These are phyloP conservation scores for Peromyscus maniculatus DNA, from an alignment of 2,113 vertebrate species.

Conservation along the genomic window DNA sequence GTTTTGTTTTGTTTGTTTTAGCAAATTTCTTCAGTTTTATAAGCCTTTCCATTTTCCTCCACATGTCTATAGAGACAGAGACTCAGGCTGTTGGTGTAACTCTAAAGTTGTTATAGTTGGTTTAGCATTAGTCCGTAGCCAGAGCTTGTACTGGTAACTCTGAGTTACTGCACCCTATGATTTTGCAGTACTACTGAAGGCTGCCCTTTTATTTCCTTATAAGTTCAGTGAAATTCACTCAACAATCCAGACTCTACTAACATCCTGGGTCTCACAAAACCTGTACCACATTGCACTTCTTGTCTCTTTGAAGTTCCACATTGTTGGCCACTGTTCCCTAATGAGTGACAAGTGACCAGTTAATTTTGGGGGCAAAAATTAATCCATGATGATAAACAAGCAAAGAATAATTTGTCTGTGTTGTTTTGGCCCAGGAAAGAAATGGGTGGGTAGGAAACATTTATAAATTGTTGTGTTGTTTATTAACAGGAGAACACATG, in stretches of 20 bases:
- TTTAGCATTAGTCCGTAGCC: background rate
- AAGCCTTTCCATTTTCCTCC: background rate
- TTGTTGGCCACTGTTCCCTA: accelerated
- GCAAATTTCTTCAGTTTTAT: background rate
- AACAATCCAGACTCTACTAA: accelerated
- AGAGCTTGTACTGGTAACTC: background rate
- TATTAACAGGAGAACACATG: background rate
- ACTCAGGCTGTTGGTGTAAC: background rate
- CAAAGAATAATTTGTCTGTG: background rate
- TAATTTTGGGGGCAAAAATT: background rate
- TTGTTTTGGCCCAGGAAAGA: accelerated
- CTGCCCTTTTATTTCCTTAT: background rate
- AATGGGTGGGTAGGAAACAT: background rate
- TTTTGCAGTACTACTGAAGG: background rate
- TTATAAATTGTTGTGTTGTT: background rate
- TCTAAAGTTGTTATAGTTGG: background rate
- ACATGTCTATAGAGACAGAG: background rate
- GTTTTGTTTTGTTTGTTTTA: background rate
- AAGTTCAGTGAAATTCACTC: background rate
- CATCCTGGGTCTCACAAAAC: background rate
- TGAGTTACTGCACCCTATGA: background rate
- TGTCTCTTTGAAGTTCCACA: background rate
- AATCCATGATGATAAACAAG: background rate
- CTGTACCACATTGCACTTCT: background rate
- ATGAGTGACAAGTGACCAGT: background rate